Evolutionary conservation across 2,888 invertebrate species (phyloP).

Genomic region (Plagodis dolabraria): DNA sequence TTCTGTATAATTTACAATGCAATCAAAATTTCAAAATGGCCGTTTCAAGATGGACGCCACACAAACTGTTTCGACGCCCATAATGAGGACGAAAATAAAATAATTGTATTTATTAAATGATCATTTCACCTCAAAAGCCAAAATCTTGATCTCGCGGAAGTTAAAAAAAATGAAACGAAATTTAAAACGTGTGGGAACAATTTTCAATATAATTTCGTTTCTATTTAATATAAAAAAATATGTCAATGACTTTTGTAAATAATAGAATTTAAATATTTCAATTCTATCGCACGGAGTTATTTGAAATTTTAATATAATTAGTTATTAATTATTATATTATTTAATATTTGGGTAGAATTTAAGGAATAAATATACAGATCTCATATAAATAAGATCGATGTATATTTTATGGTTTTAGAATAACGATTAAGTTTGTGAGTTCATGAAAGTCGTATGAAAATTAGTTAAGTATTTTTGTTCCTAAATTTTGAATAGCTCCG

Average conservation of each 20-base stretch:
- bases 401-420: constrained; percentile 8
- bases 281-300: constrained; percentile 29
- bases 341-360: neutral
- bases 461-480: constrained; percentile 11
- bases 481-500: constrained; percentile 19
- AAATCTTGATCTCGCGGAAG: constrained; percentile 34
- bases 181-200: constrained; percentile 38
- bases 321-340: neutral
- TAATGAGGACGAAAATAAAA: too few species aligned
- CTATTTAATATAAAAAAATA: constrained; percentile 11
- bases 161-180: constrained; percentile 29
- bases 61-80: too few species aligned
- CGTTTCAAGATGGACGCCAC: too few species aligned
- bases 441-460: constrained; percentile 4
- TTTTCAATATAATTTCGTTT: constrained; percentile 35
- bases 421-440: neutral
- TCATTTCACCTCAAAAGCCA: constrained; percentile 21
- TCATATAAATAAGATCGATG: constrained; percentile 6
- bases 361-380: constrained; percentile 3
- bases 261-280: constrained; percentile 29
- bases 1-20: too few species aligned
- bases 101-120: neutral
- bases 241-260: constrained; percentile 28
- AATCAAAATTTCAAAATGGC: too few species aligned
- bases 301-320: constrained; percentile 14